Conservation (phyloP, 2,888 invertebrate genomes). For the Brachyptera putata region DNA sequence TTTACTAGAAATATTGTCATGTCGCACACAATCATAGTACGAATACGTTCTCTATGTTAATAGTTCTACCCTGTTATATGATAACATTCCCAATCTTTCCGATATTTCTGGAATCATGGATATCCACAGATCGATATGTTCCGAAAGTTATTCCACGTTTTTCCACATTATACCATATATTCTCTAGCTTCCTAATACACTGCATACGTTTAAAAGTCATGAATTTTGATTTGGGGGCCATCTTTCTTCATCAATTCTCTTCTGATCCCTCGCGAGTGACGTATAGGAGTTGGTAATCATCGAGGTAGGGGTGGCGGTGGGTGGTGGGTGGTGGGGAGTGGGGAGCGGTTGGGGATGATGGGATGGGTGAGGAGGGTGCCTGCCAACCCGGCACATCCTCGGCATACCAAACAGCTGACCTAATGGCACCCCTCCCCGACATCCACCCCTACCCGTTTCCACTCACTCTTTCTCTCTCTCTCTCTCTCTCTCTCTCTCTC, state of each 20-base stretch:
- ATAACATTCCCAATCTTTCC: too few relatives aligned
- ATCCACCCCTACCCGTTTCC: not conserved
- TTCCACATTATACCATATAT: not conserved
- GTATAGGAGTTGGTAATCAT: constrained; percentile 9
- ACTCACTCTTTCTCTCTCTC: too few relatives aligned
- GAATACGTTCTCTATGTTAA: too few relatives aligned
- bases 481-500: not conserved
- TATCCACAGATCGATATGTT: too few relatives aligned
- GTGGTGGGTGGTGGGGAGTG: not conserved
- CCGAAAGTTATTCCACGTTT: not conserved
- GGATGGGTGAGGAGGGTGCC: not conserved
- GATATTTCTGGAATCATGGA: too few relatives aligned
- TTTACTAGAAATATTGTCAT: too few relatives aligned
- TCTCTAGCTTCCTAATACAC: not conserved
- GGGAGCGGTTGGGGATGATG: not conserved
- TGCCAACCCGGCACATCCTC: not conserved
- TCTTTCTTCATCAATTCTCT: constrained; percentile 21
- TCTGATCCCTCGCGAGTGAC: constrained; percentile 16
- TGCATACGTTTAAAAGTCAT: constrained; percentile 17
- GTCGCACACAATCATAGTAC: too few relatives aligned
- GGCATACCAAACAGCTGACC: constrained; percentile 18
- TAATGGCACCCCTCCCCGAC: constrained; percentile 2
- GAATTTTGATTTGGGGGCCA: constrained; percentile 15
- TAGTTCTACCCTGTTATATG: too few relatives aligned
- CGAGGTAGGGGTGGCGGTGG: not conserved